Percentiles rank a stretch among this genome's conserved stretches.
phyloP scores from a whole-genome alignment of 2,113 vertebrate genomes.

The Pollimyrus isidori region DNA sequence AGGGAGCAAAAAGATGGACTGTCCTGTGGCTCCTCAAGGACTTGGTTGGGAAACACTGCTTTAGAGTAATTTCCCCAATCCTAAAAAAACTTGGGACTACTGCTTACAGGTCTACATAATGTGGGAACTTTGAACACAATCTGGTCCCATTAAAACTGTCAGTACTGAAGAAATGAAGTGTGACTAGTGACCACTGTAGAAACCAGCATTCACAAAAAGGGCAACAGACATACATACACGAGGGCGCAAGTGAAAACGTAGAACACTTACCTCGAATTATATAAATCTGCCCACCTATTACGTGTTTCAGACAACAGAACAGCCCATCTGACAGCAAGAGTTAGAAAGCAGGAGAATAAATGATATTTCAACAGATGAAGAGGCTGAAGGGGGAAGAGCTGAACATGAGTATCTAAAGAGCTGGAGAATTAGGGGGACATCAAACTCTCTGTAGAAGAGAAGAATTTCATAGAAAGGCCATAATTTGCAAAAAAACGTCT shows the following conservation, averaged over 20 bases:
- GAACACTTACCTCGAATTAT: conserved; percentile 93
- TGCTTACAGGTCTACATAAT: background rate
- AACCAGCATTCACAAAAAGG: background rate
- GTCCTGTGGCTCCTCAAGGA: background rate
- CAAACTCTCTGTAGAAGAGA: background rate
- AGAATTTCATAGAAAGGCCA: background rate
- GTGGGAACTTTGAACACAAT: background rate
- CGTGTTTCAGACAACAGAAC: conserved; percentile 99
- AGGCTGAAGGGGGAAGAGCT: conserved; percentile 65
- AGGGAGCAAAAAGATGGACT: background rate
- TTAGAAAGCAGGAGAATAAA: conserved; percentile 90
- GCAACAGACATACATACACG: background rate
- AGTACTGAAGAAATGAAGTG: background rate
- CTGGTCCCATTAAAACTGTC: background rate
- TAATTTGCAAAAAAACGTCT: background rate
- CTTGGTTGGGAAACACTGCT: background rate
- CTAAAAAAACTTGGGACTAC: background rate
- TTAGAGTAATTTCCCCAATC: background rate
- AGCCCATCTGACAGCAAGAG: conserved; percentile 96
- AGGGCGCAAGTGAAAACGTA: background rate
- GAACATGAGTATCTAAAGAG: conserved; percentile 36
- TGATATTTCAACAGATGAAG: conserved; percentile 72
- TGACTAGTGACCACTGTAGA: background rate
- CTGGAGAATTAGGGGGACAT: background rate
- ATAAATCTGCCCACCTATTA: conserved; percentile 98